phyloP scores from a whole-genome alignment of 2,888 invertebrate genomes.

The Camponotus fellah region DNA sequence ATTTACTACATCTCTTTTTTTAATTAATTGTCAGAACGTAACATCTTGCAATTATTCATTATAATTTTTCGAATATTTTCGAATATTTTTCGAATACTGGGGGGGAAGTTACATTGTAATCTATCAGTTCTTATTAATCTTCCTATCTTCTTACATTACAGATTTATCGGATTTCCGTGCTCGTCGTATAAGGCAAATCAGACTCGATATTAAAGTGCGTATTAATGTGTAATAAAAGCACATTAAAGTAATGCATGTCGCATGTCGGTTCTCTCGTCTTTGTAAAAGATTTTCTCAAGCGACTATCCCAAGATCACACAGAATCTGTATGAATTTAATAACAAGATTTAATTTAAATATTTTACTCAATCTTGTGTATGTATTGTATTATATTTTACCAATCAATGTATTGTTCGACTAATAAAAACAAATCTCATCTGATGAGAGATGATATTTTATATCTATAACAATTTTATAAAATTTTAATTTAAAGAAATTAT shows the following conservation, averaged over 20 bases:
- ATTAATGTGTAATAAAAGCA: conserved; percentile 29
- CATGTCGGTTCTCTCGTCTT: background rate
- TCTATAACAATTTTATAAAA: background rate
- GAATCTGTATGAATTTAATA: background rate
- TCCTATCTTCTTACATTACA: conserved; percentile 25
- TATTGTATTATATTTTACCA: background rate
- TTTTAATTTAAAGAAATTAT: background rate
- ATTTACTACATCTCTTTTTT: background rate
- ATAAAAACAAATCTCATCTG: background rate
- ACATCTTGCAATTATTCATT: background rate
- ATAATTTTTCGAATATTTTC: background rate
- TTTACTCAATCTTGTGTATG: background rate
- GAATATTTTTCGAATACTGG: background rate
- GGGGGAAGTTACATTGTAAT: background rate
- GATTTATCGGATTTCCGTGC: conserved; percentile 45
- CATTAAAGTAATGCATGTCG: conserved; percentile 28
- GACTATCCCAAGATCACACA: background rate
- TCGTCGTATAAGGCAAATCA: conserved; percentile 47
- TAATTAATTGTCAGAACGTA: background rate
- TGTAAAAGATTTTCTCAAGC: conserved; percentile 14
- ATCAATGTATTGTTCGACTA: background rate
- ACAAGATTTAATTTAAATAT: background rate
- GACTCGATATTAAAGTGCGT: conserved; percentile 49
- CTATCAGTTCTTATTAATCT: conserved; percentile 20
- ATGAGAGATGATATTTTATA: background rate